These are phyloP conservation scores for Sardinella longiceps DNA, from an alignment of 2,797 vertebrate species.

Conservation along the genomic window DNA sequence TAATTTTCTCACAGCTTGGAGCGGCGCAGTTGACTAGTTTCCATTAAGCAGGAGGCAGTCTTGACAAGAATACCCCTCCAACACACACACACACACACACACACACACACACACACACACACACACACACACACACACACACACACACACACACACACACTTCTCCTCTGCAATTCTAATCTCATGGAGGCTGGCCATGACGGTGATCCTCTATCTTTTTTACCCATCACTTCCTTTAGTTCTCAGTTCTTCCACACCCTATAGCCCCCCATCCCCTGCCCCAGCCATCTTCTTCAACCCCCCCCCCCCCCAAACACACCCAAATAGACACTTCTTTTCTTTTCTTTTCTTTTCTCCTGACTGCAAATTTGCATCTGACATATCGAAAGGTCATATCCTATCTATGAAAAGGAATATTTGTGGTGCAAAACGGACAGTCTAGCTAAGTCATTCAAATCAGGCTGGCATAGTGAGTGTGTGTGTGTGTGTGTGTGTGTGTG, in stretches of 20 bases:
- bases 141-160: slow-evolving; percentile 27
- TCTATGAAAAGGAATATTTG: slow-evolving; percentile 19
- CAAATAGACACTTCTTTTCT: neutral
- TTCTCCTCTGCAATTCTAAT: slow-evolving; percentile 56
- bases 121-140: neutral
- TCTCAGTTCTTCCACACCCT: neutral
- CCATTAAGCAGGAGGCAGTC: slow-evolving; percentile 44
- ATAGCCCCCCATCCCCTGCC: neutral
- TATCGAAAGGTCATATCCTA: slow-evolving; percentile 13
- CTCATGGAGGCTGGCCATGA: slow-evolving; percentile 44
- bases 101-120: neutral
- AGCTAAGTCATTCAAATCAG: slow-evolving; percentile 20
- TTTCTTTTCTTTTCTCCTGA: neutral
- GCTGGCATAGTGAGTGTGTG: neutral
- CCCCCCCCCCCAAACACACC: neutral
- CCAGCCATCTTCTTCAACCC: too few relatives aligned
- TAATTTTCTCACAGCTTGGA: slow-evolving; percentile 36
- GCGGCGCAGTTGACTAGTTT: slow-evolving; percentile 48
- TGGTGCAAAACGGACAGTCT: slow-evolving; percentile 9
- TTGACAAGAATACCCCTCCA: neutral
- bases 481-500: neutral
- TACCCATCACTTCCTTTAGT: slow-evolving; percentile 11
- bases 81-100: neutral
- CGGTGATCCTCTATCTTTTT: slow-evolving; percentile 45
- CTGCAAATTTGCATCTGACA: slow-evolving; percentile 18